Conservation (phyloP, 2,113 vertebrate genomes). For the Riparia riparia region DNA sequence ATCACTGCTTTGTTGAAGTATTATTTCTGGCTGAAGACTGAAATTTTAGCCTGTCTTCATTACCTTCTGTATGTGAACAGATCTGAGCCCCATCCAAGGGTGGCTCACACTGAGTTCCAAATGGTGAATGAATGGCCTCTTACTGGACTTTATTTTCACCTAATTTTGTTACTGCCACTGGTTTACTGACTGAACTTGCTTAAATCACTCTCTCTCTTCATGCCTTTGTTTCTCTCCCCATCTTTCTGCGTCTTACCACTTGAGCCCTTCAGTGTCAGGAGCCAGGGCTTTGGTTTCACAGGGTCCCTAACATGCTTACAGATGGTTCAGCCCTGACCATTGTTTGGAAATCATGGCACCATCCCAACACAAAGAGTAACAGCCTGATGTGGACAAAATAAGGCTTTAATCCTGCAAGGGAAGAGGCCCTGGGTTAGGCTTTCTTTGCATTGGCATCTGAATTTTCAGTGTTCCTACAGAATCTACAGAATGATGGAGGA, state of each 20-base stretch:
- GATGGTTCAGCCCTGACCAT: not conserved
- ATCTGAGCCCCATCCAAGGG: not conserved
- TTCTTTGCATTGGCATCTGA: not conserved
- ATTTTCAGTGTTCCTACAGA: not conserved
- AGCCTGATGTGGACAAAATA: fast-evolving
- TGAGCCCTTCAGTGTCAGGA: not conserved
- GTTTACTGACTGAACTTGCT: not conserved
- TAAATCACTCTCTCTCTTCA: not conserved
- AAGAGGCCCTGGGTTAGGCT: not conserved
- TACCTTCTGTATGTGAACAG: not conserved
- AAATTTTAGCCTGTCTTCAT: not conserved
- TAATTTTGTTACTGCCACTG: not conserved
- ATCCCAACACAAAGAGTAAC: not conserved
- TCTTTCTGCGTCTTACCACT: not conserved
- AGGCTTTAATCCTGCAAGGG: not conserved
- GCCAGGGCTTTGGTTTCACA: not conserved
- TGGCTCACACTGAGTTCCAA: not conserved
- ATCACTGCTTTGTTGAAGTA: not conserved
- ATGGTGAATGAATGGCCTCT: not conserved
- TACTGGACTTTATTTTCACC: not conserved
- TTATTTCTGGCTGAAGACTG: not conserved
- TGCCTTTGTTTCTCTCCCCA: not conserved
- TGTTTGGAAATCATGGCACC: not conserved
- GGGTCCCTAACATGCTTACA: not conserved
- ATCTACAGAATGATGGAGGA: not conserved